Base-by-base conservation (phyloP, 2,797 vertebrate genomes). In the Spea hammondii region DNA sequence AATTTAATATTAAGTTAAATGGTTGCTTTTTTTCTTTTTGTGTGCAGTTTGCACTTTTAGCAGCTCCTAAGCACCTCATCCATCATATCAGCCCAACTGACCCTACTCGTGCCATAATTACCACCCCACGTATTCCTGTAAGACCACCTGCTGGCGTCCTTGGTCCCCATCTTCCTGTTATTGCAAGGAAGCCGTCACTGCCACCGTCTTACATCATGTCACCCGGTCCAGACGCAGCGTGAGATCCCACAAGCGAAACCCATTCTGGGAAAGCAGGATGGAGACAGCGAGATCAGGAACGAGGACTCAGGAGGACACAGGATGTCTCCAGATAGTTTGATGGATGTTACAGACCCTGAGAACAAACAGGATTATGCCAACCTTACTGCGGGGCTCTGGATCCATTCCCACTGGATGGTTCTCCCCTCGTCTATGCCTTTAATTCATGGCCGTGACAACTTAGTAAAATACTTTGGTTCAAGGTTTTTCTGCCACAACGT, bases 181-280 rank as follows among this genome's bases (percentile, higher is more conserved):
- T 69, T 32, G 46, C 8, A 68, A 62, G 65, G 32, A 60, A 60
- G 48, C 67, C 62, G 67, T 68, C 62, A 73, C 54, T 2, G 32
- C 50, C 54, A 79, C 53, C 77, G 74, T 17, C 66, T 73, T 79
- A 54, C 50, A 17, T 7, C 47, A 53, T 46, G 48, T 68, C 53
- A 67, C 17, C 54, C 48, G 5, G n/a, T 14, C 76, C 66, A 77
- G 76, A 77, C 68, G 10, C 12, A 11, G 59, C 46, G n/a, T 48
- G 59, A 49, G 59, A 48, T 64, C 66, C 5, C 44, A 55, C 10
- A 12, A 17, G 5, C 32, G 59, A 17, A 5, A 62, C 9, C 59
- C 6, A 54, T 50, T 47, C 68, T 57, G 12, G 59, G 59, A 9
- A 62, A 62, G 17, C 53, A 74, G 77, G 70, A 79, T 67, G 77